Evolutionary conservation across 1,140 invertebrate species (phyloP).

Genomic region (Pentalonia nigronervosa): DNA sequence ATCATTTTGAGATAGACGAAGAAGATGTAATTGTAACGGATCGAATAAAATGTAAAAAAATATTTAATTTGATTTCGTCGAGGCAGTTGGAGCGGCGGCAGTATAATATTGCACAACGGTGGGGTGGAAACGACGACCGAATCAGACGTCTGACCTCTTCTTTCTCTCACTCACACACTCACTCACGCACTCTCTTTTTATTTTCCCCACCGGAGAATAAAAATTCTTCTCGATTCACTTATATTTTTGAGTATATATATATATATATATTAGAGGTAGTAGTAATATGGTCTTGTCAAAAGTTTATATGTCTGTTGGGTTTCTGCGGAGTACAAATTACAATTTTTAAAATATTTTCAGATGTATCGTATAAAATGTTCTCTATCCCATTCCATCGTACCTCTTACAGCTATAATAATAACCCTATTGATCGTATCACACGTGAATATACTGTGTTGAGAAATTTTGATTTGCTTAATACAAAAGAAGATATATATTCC

Average conservation of each 20-base stretch:
- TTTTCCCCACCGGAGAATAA: no score
- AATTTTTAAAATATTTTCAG: not conserved
- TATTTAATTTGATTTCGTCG: not conserved
- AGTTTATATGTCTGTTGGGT: not conserved
- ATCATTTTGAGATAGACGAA: not conserved
- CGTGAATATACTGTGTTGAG: no score
- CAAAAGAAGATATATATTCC: no score
- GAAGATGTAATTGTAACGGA: not conserved
- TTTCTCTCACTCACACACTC: not conserved
- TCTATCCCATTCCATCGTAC: no score
- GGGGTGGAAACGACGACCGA: not conserved
- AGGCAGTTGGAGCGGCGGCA: no score
- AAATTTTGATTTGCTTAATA: no score
- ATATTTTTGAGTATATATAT: no score
- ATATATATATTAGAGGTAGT: not conserved
- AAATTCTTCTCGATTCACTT: no score
- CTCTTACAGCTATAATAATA: no score
- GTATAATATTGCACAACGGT: not conserved
- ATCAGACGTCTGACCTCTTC: not conserved
- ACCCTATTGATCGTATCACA: no score
- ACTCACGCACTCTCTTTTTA: not conserved
- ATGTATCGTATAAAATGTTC: not conserved
- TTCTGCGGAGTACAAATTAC: not conserved
- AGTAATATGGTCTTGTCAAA: not conserved
- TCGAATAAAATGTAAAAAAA: not conserved